A percentile compares a stretch with the other conserved stretches of the same genome.
Evolutionary conservation across 2,888 invertebrate genomes (phyloP).

Genomic region (Sussaba pulchella): DNA sequence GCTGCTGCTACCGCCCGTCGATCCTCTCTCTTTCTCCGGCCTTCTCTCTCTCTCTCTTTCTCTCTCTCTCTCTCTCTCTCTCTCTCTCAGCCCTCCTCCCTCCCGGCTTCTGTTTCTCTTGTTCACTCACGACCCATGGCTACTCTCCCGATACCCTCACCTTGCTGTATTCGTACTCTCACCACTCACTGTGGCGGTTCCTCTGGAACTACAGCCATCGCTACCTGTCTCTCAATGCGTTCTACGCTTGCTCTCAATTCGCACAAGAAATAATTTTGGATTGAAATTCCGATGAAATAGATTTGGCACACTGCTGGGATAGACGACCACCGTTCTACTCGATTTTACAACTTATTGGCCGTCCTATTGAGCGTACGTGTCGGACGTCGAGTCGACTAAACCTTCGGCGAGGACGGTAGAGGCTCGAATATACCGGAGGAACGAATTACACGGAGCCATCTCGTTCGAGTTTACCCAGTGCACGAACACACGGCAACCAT

Average conservation of each 20-base stretch:
- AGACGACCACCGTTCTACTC: constrained; percentile 77
- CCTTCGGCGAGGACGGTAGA: neutral
- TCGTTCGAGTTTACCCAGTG: constrained; percentile 24
- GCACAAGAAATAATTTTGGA: constrained; percentile 76
- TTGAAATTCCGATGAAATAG: constrained; percentile 81
- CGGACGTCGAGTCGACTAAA: neutral
- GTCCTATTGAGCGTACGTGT: constrained; percentile 12
- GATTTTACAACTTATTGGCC: constrained; percentile 80
- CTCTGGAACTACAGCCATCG: constrained; percentile 52
- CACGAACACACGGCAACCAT: constrained; percentile 16
- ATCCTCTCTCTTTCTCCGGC: constrained; percentile 60
- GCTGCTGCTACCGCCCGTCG: constrained; percentile 76
- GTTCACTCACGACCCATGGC: constrained; percentile 46
- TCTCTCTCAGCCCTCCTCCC: constrained; percentile 39
- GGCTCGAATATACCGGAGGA: neutral
- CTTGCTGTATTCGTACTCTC: constrained; percentile 52
- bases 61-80: constrained; percentile 55
- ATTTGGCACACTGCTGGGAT: constrained; percentile 68
- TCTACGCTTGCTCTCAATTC: constrained; percentile 53
- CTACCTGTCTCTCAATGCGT: constrained; percentile 61
- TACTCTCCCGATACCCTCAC: constrained; percentile 53
- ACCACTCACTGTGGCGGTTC: constrained; percentile 41
- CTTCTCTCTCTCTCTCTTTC: constrained; percentile 34
- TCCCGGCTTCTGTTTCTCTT: constrained; percentile 52
- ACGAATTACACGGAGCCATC: neutral